These are phyloP conservation scores for Penelope pileata DNA, from an alignment of 2,113 vertebrate species.

Conservation along the genomic window DNA sequence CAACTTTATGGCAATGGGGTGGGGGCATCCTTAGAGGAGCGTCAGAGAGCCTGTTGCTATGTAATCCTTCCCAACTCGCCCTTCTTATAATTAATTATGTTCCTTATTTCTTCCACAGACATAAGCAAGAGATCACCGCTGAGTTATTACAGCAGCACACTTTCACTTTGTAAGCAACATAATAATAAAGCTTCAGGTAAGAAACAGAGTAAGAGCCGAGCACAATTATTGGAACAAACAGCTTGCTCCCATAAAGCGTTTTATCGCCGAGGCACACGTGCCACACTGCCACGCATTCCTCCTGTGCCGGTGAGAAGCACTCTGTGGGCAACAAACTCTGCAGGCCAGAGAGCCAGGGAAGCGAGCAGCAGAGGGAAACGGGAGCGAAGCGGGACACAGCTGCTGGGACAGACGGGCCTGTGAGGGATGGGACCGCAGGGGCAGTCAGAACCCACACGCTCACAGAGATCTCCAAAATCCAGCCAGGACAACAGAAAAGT, in stretches of 20 bases:
- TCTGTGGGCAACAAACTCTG: not conserved
- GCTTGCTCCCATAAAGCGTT: not conserved
- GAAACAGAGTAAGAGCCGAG: not conserved
- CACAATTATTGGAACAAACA: not conserved
- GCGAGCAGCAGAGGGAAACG: not conserved
- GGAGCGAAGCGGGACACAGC: accelerated
- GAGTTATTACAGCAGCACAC: not conserved
- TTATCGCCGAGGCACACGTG: accelerated
- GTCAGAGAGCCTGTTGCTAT: not conserved
- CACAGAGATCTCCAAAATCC: not conserved
- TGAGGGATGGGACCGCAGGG: accelerated
- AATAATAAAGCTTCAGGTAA: not conserved
- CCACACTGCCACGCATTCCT: not conserved
- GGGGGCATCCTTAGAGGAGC: not conserved
- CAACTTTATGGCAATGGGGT: not conserved
- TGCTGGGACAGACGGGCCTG: not conserved
- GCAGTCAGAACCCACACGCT: accelerated
- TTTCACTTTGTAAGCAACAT: not conserved
- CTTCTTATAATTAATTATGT: not conserved
- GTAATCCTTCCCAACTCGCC: not conserved
- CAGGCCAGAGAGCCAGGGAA: not conserved
- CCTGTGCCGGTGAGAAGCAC: accelerated
- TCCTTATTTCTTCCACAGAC: not conserved
- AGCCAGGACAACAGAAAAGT: accelerated
- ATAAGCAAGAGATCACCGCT: not conserved